A percentile compares a stretch with the other conserved stretches of the same genome.
These are phyloP conservation scores for Brachionus paranguensis DNA, from an alignment of 1,140 invertebrate genomes.

Conservation along the genomic window DNA sequence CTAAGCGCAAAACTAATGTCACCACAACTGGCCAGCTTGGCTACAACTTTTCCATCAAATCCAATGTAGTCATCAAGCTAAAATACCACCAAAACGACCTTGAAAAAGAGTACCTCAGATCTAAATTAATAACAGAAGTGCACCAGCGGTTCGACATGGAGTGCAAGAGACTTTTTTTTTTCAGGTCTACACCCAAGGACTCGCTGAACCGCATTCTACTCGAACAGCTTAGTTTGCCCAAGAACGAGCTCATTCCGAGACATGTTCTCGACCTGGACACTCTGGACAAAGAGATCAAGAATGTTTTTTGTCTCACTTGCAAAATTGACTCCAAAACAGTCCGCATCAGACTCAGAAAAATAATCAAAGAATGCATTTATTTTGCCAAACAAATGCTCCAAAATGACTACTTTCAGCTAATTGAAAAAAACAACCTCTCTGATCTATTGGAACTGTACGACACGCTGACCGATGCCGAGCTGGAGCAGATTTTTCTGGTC, in stretches of 20 bases:
- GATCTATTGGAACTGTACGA: neutral
- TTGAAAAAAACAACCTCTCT: neutral
- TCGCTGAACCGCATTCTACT: neutral
- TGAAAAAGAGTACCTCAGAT: neutral
- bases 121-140: neutral
- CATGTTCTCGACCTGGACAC: neutral
- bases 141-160: neutral
- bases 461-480: neutral
- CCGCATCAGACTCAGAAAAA: neutral
- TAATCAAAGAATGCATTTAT: neutral
- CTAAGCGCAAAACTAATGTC: neutral
- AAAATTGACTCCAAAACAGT: neutral
- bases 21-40: neutral
- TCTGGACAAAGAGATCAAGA: neutral
- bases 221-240: neutral
- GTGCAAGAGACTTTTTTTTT: neutral
- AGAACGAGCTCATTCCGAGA: neutral
- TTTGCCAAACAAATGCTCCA: neutral
- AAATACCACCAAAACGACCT: neutral
- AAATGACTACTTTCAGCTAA: neutral
- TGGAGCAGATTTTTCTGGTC: neutral
- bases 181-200: neutral
- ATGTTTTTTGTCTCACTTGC: neutral
- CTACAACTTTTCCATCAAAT: conserved; percentile 12
- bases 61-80: neutral